Evolutionary conservation across 2,888 invertebrate species (phyloP).

Genomic region (Pemphredon lugubris): DNA sequence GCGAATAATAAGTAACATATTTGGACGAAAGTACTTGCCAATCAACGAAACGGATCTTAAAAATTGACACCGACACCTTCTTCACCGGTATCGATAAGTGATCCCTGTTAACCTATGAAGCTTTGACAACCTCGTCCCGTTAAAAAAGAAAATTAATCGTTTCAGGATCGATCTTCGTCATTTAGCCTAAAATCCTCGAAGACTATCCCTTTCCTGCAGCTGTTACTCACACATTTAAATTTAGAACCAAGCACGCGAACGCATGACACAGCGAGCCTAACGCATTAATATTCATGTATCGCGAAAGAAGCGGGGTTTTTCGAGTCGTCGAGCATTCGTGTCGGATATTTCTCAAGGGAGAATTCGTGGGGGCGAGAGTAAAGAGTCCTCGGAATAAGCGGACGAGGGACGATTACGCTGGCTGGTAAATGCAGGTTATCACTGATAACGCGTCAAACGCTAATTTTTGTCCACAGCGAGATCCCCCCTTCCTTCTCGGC

Average conservation of each 20-base stretch:
- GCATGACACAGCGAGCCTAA: conserved; percentile 3
- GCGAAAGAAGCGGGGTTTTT: conserved; percentile 30
- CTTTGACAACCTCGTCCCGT: too few species aligned
- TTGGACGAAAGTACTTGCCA: too few species aligned
- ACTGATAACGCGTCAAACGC: conserved; percentile 9
- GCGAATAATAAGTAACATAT: too few species aligned
- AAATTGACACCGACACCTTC: too few species aligned
- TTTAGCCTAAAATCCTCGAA: background rate
- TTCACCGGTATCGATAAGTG: too few species aligned
- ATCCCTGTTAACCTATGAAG: too few species aligned
- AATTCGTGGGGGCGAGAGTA: conserved; percentile 26
- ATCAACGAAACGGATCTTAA: too few species aligned
- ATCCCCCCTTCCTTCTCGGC: background rate
- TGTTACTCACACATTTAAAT: conserved; percentile 17
- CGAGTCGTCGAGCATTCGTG: conserved; percentile 24
- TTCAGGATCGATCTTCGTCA: background rate
- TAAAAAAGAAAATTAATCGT: background rate
- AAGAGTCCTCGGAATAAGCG: conserved; percentile 30
- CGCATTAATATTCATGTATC: conserved; percentile 44
- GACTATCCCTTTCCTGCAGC: background rate
- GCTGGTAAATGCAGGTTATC: conserved; percentile 35
- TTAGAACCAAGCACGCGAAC: conserved; percentile 6
- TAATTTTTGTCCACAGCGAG: conserved; percentile 8
- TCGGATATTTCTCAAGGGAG: conserved; percentile 35
- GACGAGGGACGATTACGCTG: conserved; percentile 35